A percentile compares a stretch with the other conserved stretches of the same genome.
Conservation (phyloP, 1,140 invertebrate genomes). For the Sinonovacula constricta region DNA sequence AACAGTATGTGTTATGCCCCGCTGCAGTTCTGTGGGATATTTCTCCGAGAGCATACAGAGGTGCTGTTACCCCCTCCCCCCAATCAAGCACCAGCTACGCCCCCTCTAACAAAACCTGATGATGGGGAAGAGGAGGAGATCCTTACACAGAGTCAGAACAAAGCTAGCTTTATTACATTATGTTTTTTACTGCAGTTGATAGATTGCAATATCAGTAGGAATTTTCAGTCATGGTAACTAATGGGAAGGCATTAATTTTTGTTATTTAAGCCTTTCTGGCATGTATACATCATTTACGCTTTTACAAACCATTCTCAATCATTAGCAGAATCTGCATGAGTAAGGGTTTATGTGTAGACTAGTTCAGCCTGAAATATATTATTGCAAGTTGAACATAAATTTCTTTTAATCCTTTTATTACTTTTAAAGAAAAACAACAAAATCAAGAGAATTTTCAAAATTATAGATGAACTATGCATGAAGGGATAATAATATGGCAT, state of each 20-base stretch:
- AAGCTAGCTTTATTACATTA: background rate
- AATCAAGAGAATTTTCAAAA: no score
- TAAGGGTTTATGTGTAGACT: no score
- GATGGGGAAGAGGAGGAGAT: constrained; percentile 41
- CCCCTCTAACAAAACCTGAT: constrained; percentile 4
- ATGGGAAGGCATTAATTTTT: background rate
- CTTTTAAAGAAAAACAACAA: no score
- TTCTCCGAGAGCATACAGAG: constrained; percentile 36
- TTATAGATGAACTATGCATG: no score
- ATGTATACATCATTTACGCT: background rate
- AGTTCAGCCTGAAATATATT: no score
- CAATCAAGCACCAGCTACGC: constrained; percentile 36
- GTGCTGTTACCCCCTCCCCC: constrained; percentile 49
- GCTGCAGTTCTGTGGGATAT: constrained; percentile 48
- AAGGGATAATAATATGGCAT: no score
- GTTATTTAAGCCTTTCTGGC: background rate
- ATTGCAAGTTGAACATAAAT: no score
- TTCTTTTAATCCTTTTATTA: no score
- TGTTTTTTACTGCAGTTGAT: background rate
- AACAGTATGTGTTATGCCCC: constrained; percentile 49
- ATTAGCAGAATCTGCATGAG: background rate
- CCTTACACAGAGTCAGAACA: constrained; percentile 53
- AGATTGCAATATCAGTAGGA: background rate
- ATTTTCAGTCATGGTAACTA: background rate
- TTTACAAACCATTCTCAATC: background rate